Evolutionary conservation across 1,140 invertebrate genomes (phyloP).

Genomic region (Trichogramma pretiosum): DNA sequence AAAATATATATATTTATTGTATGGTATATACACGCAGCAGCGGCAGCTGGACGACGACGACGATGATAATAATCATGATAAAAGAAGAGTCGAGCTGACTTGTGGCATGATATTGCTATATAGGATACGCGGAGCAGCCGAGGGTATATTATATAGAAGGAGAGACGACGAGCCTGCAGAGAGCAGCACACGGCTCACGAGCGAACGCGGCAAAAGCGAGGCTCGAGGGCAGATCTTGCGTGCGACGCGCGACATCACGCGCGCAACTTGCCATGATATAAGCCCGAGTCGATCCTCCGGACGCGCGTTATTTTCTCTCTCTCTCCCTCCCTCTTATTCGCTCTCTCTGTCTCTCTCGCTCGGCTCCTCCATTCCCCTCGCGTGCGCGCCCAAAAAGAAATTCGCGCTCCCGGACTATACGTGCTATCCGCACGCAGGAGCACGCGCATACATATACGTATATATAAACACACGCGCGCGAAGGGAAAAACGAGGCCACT

Average conservation of each 20-base stretch:
- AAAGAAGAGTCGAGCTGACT: no score
- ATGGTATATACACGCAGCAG: no score
- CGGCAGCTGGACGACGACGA: no score
- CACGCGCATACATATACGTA: no score
- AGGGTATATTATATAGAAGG: constrained; percentile 5
- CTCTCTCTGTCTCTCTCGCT: constrained; percentile 1
- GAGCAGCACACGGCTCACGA: constrained; percentile 5
- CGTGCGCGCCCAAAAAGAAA: no score
- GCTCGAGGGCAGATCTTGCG: constrained; percentile 10
- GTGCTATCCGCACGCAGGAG: no score
- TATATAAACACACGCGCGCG: no score
- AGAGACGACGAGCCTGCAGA: not conserved
- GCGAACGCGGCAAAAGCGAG: not conserved
- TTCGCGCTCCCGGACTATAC: no score
- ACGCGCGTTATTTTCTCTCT: constrained; percentile 1
- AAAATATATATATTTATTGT: constrained; percentile 9
- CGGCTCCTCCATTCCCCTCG: no score
- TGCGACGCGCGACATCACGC: constrained; percentile 21
- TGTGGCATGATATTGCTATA: no score
- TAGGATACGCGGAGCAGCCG: constrained; percentile 6
- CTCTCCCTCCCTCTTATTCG: constrained; percentile 1
- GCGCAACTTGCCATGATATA: constrained; percentile 10
- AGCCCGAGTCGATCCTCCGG: not conserved
- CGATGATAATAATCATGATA: no score
- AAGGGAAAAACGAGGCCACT: no score